A percentile compares a stretch with the other conserved stretches of the same genome.
Evolutionary conservation across 2,888 invertebrate genomes (phyloP).

Genomic region (Dicyrtomina minuta): DNA sequence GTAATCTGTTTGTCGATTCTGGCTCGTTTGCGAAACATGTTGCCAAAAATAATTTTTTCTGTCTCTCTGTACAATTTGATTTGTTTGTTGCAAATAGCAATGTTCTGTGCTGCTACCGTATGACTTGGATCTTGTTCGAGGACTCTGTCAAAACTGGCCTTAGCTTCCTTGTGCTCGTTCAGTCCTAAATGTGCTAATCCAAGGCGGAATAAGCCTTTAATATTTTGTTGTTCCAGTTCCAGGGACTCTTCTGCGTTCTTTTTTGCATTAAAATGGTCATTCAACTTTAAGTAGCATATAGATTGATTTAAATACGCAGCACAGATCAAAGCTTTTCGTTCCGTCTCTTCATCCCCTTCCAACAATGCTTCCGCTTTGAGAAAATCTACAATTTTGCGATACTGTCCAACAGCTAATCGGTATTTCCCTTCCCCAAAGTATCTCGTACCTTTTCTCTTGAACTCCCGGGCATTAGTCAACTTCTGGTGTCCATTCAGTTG

Average conservation of each 20-base stretch:
- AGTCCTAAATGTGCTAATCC: constrained; percentile 76
- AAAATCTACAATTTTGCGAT: constrained; percentile 71
- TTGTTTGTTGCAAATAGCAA: constrained; percentile 69
- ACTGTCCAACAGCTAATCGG: constrained; percentile 79
- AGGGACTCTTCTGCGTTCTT: constrained; percentile 77
- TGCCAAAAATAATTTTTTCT: constrained; percentile 85
- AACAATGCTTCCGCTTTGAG: constrained; percentile 62
- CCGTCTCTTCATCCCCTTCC: constrained; percentile 59
- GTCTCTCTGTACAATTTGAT: constrained; percentile 74
- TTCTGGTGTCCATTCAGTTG: constrained; percentile 76
- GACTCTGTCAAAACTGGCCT: constrained; percentile 74
- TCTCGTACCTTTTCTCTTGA: constrained; percentile 86
- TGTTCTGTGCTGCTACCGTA: constrained; percentile 79
- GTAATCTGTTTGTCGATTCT: constrained; percentile 4
- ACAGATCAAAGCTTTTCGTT: constrained; percentile 64
- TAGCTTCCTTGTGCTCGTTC: constrained; percentile 75
- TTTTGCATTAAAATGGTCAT: constrained; percentile 71
- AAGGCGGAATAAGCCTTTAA: constrained; percentile 85
- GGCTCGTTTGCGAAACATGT: constrained; percentile 85
- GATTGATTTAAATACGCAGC: constrained; percentile 79
- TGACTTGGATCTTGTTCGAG: constrained; percentile 79
- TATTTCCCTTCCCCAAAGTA: constrained; percentile 82
- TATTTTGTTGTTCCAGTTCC: constrained; percentile 70
- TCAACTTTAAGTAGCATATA: constrained; percentile 74
- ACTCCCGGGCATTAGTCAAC: constrained; percentile 74